Base-by-base conservation (phyloP, 2,888 invertebrate genomes). In the Melolontha melolontha region DNA sequence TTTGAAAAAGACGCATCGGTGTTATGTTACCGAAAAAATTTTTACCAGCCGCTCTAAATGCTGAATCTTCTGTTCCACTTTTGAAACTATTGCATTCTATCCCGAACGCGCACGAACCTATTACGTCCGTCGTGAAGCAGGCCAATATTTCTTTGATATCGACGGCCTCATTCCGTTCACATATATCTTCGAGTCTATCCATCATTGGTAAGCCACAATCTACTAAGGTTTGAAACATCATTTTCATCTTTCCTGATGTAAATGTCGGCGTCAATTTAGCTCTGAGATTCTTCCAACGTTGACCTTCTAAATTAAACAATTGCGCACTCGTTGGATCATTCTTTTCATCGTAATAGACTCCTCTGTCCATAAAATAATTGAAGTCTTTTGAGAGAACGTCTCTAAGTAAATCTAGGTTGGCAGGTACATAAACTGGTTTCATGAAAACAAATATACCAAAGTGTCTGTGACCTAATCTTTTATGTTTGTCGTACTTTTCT, bases 251-350 rank as follows among this genome's bases (percentile, higher is more conserved):
- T 17, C 84, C 85, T 0, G 84, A 80, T 0, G 86, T 85, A 71
- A 87, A 83, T 0, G 85, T 84, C 0, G 86, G 86, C 0, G 85
- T 83, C 22, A 87, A 77, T 63, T 85, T 85, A 0, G 82, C 74
- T 12, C 87, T 79, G 11, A 87, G 75, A 49, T 81, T 81, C 70
- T 83, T 85, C 87, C 87, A 87, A 1, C 82, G 81, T 0, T 82
- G 80, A 39, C 85, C 85, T 41, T 80, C 81, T 40, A 85, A 67
- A 7, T 80, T 81, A 52, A 85, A 72, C 14, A 83, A 69, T 47
- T 79, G 80, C 75, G 80, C 80, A 1, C 79, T 81, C 29, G 83
- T 76, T 11, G 82, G 82, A 57, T 83, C 83, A 63, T 78, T 79
- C 52, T 81, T 80, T 29, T 80, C 80, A 2, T 82, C 79, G 1